Conservation (phyloP, 2,797 vertebrate genomes). For the Percopsis omiscomaycus region DNA sequence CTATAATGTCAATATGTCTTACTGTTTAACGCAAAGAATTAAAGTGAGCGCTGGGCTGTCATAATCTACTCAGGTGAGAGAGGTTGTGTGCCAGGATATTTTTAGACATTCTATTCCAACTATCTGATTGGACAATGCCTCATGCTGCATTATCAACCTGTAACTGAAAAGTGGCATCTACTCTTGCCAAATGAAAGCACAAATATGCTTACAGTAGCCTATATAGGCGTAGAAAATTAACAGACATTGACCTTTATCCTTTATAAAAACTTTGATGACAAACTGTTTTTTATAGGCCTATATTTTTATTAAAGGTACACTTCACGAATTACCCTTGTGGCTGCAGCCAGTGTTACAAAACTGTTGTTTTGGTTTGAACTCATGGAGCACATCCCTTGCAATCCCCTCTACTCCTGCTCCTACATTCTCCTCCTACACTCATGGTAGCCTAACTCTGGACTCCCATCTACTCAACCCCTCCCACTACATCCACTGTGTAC, state of each 20-base stretch:
- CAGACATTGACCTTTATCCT: background rate
- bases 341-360: too few relatives aligned
- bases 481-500: too few relatives aligned
- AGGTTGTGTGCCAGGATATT: conserved; percentile 13
- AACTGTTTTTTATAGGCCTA: too few relatives aligned
- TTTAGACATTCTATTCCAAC: conserved; percentile 8
- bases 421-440: too few relatives aligned
- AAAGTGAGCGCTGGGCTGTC: conserved; percentile 4
- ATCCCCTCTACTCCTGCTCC: too few relatives aligned
- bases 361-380: too few relatives aligned
- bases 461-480: too few relatives aligned
- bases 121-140: conserved; percentile 3
- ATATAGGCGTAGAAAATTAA: background rate
- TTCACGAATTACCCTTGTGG: too few relatives aligned
- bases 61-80: conserved; percentile 30
- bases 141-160: background rate
- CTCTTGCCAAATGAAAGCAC: background rate
- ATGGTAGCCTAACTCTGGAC: too few relatives aligned
- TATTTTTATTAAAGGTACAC: too few relatives aligned
- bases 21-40: background rate
- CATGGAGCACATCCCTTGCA: too few relatives aligned
- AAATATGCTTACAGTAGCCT: background rate
- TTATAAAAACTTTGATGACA: too few relatives aligned
- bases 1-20: background rate
- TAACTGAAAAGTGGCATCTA: background rate